A percentile compares a stretch with the other conserved stretches of the same genome.
Evolutionary conservation across 1,140 invertebrate species (phyloP).

Genomic region (Phymorhynchus buccinoides): DNA sequence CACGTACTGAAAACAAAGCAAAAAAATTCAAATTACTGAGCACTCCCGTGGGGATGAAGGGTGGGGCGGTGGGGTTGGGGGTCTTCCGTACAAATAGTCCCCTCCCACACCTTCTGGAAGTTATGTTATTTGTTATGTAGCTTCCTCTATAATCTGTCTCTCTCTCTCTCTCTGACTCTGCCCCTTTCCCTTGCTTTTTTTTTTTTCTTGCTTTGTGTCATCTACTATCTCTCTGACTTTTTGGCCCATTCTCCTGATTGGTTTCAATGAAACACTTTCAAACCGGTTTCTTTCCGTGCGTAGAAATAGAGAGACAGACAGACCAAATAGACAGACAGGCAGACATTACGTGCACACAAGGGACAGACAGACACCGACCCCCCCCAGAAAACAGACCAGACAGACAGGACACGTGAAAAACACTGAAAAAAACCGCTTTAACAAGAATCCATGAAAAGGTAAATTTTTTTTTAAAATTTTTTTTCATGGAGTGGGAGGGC

Average conservation of each 20-base stretch:
- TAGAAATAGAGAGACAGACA: too few species aligned
- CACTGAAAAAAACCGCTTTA: too few species aligned
- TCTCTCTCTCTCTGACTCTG: not conserved
- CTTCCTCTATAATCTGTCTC: not conserved
- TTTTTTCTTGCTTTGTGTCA: not conserved
- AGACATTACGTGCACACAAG: not conserved
- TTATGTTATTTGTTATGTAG: not conserved
- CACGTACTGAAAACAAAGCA: conserved; percentile 11
- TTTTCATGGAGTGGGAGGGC: too few species aligned
- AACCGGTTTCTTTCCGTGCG: not conserved
- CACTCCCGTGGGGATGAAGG: not conserved
- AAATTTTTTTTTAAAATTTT: too few species aligned
- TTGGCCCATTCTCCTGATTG: too few species aligned
- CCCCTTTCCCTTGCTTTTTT: too few species aligned
- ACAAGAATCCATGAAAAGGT: too few species aligned
- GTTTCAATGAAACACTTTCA: too few species aligned
- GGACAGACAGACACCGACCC: too few species aligned
- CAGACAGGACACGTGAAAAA: too few species aligned
- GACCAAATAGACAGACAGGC: not conserved
- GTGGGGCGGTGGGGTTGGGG: not conserved
- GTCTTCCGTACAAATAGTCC: not conserved
- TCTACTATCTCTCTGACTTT: not conserved
- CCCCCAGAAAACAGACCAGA: too few species aligned
- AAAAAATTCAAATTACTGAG: not conserved
- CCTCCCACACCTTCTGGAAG: not conserved